Evolutionary conservation across 2,888 invertebrate genomes (phyloP).

Genomic region (Calameuta idolon): DNA sequence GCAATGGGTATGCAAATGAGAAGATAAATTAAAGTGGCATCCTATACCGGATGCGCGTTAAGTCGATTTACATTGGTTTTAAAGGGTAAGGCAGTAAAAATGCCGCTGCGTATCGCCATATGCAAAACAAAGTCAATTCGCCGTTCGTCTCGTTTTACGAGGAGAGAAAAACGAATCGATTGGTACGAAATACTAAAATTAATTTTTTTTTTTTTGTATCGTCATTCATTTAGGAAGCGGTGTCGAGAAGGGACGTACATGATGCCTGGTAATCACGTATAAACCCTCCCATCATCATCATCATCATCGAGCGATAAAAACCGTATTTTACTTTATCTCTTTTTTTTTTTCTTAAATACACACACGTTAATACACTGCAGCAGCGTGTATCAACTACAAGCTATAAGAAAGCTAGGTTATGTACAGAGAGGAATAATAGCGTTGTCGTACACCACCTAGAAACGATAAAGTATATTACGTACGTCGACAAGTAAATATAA

Average conservation of each 20-base stretch:
- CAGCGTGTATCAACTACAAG: constrained; percentile 26
- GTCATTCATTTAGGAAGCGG: constrained; percentile 51
- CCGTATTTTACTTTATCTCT: background rate
- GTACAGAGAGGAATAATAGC: constrained; percentile 48
- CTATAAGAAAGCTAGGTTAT: constrained; percentile 38
- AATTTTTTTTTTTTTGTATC: constrained; percentile 1
- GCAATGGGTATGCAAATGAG: background rate
- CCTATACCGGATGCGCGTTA: background rate
- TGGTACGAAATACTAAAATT: constrained; percentile 13
- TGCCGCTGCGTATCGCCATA: background rate
- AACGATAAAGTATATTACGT: constrained; percentile 60
- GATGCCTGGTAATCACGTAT: constrained; percentile 67
- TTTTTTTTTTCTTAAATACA: background rate
- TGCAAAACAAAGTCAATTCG: background rate
- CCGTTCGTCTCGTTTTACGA: background rate
- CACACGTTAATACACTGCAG: background rate
- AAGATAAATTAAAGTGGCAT: background rate
- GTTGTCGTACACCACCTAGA: constrained; percentile 62
- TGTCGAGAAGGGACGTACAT: constrained; percentile 62
- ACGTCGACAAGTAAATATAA: constrained; percentile 34
- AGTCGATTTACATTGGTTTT: background rate
- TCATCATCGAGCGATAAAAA: background rate
- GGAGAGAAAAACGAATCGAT: background rate
- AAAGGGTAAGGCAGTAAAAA: background rate
- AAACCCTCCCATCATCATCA: constrained; percentile 62